Evolutionary conservation across 2,113 vertebrate genomes (phyloP).

Genomic region (Galeopterus variegatus): DNA sequence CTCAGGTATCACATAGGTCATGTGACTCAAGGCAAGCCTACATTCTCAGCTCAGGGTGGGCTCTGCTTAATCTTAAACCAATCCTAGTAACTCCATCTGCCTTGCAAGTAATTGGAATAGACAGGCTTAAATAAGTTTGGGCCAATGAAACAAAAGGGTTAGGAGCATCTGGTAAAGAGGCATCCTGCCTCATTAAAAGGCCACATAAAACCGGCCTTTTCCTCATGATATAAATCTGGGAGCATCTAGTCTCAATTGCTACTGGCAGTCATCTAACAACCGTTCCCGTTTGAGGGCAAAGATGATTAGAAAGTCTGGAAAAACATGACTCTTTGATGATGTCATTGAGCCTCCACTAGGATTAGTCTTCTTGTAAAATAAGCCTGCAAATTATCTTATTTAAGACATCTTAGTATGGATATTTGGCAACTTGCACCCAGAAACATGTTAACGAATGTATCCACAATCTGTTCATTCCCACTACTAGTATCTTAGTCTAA

Average conservation of each 20-base stretch:
- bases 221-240: neutral
- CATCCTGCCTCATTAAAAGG: constrained; percentile 1
- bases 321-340: neutral
- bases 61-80: neutral
- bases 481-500: neutral
- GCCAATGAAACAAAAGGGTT: neutral
- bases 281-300: neutral
- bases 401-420: neutral
- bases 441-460: neutral
- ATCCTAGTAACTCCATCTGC: neutral
- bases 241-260: neutral
- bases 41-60: neutral
- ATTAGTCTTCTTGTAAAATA: neutral
- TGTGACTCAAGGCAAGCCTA: neutral
- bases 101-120: neutral
- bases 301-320: neutral
- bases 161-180: neutral
- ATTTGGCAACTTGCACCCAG: neutral
- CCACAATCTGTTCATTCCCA: neutral
- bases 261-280: neutral
- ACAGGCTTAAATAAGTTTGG: neutral
- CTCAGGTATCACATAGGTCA: neutral
- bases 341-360: neutral
- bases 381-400: neutral
- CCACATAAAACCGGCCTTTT: neutral